A percentile compares a stretch with the other conserved stretches of the same genome.
Conservation (phyloP, 1,140 invertebrate species). For the Lepidurus packardi region DNA sequence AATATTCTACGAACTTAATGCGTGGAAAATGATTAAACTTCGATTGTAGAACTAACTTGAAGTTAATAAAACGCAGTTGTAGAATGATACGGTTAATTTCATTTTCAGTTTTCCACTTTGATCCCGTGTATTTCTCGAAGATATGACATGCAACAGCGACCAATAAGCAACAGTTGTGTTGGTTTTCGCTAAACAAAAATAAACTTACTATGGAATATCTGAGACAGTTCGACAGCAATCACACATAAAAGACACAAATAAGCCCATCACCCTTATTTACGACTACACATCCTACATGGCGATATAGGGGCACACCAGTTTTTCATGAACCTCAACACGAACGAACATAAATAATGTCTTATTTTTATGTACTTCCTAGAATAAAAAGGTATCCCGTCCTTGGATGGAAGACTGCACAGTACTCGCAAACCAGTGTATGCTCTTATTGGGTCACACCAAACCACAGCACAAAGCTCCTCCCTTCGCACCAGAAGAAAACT, state of each 20-base stretch:
- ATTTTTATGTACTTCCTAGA: background rate
- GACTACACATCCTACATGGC: background rate
- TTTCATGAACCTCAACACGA: background rate
- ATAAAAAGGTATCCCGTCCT: background rate
- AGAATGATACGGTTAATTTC: too few species aligned
- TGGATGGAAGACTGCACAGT: slow-evolving; percentile 4
- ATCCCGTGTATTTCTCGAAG: slow-evolving; percentile 16
- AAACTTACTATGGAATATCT: background rate
- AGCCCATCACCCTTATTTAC: background rate
- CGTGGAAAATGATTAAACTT: too few species aligned
- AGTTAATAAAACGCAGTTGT: too few species aligned
- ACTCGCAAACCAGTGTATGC: background rate
- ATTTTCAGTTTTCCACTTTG: background rate
- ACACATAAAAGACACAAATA: background rate
- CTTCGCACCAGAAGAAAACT: background rate
- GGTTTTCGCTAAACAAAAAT: background rate
- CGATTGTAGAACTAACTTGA: too few species aligned
- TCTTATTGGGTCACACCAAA: background rate
- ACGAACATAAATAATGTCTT: background rate
- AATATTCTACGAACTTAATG: too few species aligned
- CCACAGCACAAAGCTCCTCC: background rate
- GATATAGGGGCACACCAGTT: background rate
- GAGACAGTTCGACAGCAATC: too few species aligned
- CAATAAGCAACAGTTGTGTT: background rate
- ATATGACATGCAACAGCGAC: slow-evolving; percentile 14